A percentile compares a stretch with the other conserved stretches of the same genome.
Evolutionary conservation across 2,113 vertebrate species (phyloP).

Genomic region (Dasyurus viverrinus): DNA sequence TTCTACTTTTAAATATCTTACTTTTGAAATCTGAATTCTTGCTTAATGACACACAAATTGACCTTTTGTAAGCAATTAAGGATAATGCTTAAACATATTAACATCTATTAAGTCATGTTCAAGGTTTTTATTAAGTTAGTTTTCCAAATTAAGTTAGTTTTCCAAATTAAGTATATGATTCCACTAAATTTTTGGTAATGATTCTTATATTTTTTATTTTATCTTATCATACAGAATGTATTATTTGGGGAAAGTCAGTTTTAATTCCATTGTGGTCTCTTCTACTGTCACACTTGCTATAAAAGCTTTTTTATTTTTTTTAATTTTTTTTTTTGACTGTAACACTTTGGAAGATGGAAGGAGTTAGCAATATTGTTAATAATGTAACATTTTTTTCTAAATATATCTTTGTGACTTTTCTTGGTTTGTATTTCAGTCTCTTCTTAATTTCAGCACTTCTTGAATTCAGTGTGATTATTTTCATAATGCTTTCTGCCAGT

Average conservation of each 20-base stretch:
- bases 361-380: too few relatives aligned
- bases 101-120: neutral
- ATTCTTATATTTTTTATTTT: slow-evolving; percentile 23
- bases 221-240: neutral
- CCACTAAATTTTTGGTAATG: neutral
- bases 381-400: too few relatives aligned
- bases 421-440: too few relatives aligned
- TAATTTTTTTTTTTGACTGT: too few relatives aligned
- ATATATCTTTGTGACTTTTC: too few relatives aligned
- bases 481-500: too few relatives aligned
- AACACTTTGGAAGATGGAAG: too few relatives aligned
- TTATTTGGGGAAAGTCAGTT: neutral
- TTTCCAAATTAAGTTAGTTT: neutral
- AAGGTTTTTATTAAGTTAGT: neutral
- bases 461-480: too few relatives aligned
- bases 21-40: slow-evolving; percentile 11
- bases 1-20: neutral
- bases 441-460: too few relatives aligned
- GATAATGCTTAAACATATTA: neutral
- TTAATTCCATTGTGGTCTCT: neutral
- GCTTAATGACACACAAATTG: neutral
- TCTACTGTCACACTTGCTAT: too few relatives aligned
- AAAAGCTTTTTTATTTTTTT: too few relatives aligned
- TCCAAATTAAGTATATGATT: neutral
- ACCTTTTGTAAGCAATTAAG: neutral